These are phyloP conservation scores for Parapristionchus giblindavisi DNA, from an alignment of 2,888 invertebrate genomes.

Conservation along the genomic window DNA sequence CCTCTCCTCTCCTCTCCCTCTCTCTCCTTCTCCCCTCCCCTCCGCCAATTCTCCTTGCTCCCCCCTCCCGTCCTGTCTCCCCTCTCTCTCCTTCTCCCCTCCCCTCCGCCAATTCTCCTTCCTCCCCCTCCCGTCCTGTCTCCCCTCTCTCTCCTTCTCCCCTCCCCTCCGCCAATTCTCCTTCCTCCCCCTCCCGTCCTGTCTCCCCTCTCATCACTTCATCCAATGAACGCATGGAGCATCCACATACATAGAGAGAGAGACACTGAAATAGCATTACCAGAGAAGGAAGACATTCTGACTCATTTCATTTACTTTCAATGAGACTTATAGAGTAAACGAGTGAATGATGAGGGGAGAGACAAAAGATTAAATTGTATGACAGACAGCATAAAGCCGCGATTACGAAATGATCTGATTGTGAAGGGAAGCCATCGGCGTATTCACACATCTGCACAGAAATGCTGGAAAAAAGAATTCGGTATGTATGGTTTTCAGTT, in stretches of 20 bases:
- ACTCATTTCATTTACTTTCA: background rate
- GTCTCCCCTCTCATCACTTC: background rate
- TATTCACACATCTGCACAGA: too few species aligned
- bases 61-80: slow-evolving; percentile 13
- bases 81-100: background rate
- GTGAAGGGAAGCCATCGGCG: too few species aligned
- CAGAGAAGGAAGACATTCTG: slow-evolving; percentile 16
- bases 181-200: background rate
- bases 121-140: slow-evolving; percentile 27
- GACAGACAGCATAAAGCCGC: too few species aligned
- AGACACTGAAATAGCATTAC: slow-evolving; percentile 25
- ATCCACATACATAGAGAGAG: background rate
- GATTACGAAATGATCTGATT: too few species aligned
- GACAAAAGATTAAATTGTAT: too few species aligned
- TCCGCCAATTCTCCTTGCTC: background rate
- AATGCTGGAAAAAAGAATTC: too few species aligned
- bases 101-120: slow-evolving; percentile 19
- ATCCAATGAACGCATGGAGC: background rate
- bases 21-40: background rate
- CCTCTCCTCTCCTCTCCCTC: slow-evolving; percentile 27
- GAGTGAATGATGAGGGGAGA: too few species aligned
- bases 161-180: background rate
- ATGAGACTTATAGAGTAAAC: too few species aligned
- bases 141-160: background rate
- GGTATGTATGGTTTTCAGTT: too few species aligned